phyloP scores from a whole-genome alignment of 2,113 vertebrate genomes.

The Coryphaenoides rupestris region DNA sequence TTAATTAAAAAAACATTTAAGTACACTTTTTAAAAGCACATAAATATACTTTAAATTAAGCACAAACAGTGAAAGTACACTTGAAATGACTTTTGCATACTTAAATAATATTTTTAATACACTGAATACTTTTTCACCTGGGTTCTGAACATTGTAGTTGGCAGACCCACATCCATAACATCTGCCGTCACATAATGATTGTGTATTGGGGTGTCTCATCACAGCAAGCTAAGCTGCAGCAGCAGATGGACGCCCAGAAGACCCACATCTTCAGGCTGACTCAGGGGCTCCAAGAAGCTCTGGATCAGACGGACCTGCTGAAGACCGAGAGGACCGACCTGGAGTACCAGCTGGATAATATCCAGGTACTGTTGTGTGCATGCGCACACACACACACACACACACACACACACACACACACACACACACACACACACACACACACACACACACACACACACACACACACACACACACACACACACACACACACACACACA shows the following conservation, averaged over 20 bases:
- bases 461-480: not conserved
- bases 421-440: not conserved
- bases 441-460: not conserved
- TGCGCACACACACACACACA: not conserved
- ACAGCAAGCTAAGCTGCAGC: constrained; percentile 96
- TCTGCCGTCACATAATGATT: too few relatives aligned
- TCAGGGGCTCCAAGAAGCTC: constrained; percentile 95
- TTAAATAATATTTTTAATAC: too few relatives aligned
- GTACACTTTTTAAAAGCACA: too few relatives aligned
- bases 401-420: not conserved
- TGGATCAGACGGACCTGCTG: constrained; percentile 93
- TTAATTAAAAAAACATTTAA: too few relatives aligned
- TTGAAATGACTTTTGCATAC: too few relatives aligned
- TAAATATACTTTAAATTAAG: too few relatives aligned
- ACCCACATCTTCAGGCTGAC: constrained; percentile 95
- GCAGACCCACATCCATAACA: too few relatives aligned
- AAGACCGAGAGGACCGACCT: constrained; percentile 96
- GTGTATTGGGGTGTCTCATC: constrained; percentile 12
- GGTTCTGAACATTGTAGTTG: too few relatives aligned
- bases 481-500: not conserved
- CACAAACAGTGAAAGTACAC: too few relatives aligned
- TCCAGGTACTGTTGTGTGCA: constrained; percentile 82
- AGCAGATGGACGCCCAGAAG: constrained; percentile 98
- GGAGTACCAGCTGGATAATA: constrained; percentile 97
- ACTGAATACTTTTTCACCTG: too few relatives aligned